A percentile compares a stretch with the other conserved stretches of the same genome.
Conservation (phyloP, 2,797 vertebrate species). For the Cichlasoma orientale region DNA sequence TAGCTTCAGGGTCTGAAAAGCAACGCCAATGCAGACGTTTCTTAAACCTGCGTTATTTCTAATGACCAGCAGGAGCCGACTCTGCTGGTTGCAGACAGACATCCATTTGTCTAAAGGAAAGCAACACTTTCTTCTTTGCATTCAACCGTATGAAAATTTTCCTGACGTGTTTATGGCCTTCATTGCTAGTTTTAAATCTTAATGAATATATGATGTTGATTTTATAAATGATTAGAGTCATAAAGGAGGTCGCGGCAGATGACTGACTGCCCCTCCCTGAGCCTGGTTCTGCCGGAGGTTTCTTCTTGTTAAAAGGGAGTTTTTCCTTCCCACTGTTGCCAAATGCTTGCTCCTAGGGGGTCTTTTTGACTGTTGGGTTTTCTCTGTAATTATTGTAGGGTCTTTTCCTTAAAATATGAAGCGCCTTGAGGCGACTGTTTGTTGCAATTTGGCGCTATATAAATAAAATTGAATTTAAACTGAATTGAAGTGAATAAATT, state of each 20-base stretch:
- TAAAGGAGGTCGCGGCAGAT: not conserved
- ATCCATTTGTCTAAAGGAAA: not conserved
- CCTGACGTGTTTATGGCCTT: not conserved
- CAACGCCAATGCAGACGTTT: not conserved
- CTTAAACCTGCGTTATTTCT: not conserved
- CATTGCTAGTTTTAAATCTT: not conserved
- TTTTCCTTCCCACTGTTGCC: too few relatives aligned
- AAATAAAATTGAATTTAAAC: too few relatives aligned
- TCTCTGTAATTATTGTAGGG: too few relatives aligned
- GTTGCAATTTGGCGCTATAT: too few relatives aligned
- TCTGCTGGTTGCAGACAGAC: not conserved
- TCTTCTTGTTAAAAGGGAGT: too few relatives aligned
- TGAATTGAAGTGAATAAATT: too few relatives aligned
- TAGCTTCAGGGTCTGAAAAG: not conserved
- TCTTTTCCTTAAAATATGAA: too few relatives aligned
- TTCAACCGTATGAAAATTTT: not conserved
- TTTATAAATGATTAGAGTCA: not conserved
- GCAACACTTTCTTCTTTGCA: not conserved
- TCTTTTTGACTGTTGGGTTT: too few relatives aligned
- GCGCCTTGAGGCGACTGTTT: too few relatives aligned
- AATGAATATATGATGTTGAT: not conserved
- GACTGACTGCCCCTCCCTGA: too few relatives aligned
- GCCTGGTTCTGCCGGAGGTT: too few relatives aligned
- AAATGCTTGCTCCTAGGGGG: too few relatives aligned
- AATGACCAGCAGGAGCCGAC: not conserved